These are phyloP conservation scores for Poecilobothrus nobilitatus DNA, from an alignment of 2,888 invertebrate genomes.

Conservation along the genomic window DNA sequence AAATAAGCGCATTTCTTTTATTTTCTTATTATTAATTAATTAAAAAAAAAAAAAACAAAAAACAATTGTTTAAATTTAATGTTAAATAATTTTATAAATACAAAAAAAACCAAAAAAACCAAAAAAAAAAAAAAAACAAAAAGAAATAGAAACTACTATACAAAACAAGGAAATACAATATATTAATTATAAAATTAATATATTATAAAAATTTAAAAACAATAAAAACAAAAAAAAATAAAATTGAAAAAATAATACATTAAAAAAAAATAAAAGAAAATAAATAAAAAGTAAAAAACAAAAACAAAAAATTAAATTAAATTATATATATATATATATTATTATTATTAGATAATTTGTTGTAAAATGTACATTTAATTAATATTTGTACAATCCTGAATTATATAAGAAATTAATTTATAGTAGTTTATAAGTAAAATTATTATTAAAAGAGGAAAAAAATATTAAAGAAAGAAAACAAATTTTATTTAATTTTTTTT, in stretches of 20 bases:
- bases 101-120: background rate
- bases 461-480: no score
- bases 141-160: background rate
- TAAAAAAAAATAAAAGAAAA: conserved; percentile 15
- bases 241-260: background rate
- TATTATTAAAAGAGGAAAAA: background rate
- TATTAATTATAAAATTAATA: background rate
- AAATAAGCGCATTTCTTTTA: background rate
- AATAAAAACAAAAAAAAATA: background rate
- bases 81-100: background rate
- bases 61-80: background rate
- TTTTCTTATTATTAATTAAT: background rate
- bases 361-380: background rate
- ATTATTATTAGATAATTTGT: conserved; percentile 1
- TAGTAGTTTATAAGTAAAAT: background rate
- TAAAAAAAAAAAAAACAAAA: no score
- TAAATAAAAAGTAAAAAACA: no score
- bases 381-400: conserved; percentile 6
- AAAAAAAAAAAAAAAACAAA: background rate
- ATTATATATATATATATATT: conserved; percentile 13
- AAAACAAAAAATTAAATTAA: conserved; percentile 10
- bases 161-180: background rate
- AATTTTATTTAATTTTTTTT: no score
- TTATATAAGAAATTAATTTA: conserved; percentile 5
- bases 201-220: background rate